Conservation (phyloP, 2,113 vertebrate species). For the Morone chrysops region DNA sequence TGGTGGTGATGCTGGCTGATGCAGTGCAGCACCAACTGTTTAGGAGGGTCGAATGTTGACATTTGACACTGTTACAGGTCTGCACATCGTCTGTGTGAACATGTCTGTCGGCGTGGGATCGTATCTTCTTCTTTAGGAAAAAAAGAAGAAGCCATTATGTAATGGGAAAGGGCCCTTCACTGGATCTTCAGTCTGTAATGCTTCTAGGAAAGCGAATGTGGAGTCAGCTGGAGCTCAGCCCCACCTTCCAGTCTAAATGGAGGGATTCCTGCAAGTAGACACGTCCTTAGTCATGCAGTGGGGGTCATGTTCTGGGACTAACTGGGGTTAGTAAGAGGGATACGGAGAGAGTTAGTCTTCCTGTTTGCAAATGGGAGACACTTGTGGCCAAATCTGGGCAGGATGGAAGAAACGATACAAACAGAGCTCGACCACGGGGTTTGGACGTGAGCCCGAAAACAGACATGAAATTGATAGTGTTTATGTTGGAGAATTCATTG, state of each 20-base stretch:
- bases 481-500: conserved; percentile 66
- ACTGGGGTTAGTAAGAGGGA: conserved; percentile 30
- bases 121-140: conserved; percentile 38
- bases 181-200: conserved; percentile 40
- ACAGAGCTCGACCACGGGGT: conserved; percentile 47
- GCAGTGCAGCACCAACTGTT: conserved; percentile 4
- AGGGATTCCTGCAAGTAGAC: conserved; percentile 63
- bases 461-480: conserved; percentile 78
- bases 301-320: conserved; percentile 52
- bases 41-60: conserved; percentile 19
- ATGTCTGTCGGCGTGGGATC: conserved; percentile 40
- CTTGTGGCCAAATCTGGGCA: conserved; percentile 82
- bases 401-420: conserved; percentile 70
- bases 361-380: conserved; percentile 73
- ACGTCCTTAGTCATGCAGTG: conserved; percentile 53
- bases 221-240: conserved; percentile 24
- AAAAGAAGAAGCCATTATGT: conserved; percentile 46
- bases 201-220: conserved; percentile 39
- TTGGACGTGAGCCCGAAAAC: conserved; percentile 68
- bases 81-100: conserved; percentile 48
- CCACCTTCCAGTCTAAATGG: conserved; percentile 47
- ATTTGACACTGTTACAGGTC: conserved; percentile 55
- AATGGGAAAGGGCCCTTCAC: conserved; percentile 50
- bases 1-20: not conserved
- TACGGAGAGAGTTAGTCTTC: conserved; percentile 34